Conservation (phyloP, 2,113 vertebrate species). For the Nyctibius bracteatus region DNA sequence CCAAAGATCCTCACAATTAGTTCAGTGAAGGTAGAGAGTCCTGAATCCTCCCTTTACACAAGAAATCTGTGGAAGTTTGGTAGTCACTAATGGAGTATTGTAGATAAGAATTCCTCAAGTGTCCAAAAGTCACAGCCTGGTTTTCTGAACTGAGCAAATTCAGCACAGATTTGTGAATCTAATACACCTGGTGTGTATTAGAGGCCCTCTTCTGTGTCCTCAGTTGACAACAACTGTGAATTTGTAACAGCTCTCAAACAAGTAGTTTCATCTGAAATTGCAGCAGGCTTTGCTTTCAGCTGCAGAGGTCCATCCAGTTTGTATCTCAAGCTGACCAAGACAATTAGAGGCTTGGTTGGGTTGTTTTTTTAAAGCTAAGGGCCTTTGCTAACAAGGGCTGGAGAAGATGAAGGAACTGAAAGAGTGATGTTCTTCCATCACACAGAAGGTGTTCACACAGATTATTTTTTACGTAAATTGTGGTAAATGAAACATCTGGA, state of each 20-base stretch:
- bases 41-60: background rate
- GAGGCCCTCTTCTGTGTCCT: background rate
- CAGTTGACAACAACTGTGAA: background rate
- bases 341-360: background rate
- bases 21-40: background rate
- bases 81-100: background rate
- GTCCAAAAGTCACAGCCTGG: background rate
- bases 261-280: background rate
- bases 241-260: background rate
- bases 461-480: background rate
- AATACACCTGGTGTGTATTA: background rate
- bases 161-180: background rate
- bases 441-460: background rate
- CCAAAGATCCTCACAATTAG: background rate
- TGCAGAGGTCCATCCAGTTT: background rate
- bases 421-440: background rate
- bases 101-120: background rate
- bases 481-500: background rate
- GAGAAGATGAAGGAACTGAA: background rate
- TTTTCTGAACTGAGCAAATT: background rate
- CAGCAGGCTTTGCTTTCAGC: background rate
- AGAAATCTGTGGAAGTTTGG: background rate
- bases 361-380: background rate
- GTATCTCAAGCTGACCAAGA: background rate
- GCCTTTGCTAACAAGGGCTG: background rate